Conservation (phyloP, 1,140 invertebrate species). For the Bombus terrestris region DNA sequence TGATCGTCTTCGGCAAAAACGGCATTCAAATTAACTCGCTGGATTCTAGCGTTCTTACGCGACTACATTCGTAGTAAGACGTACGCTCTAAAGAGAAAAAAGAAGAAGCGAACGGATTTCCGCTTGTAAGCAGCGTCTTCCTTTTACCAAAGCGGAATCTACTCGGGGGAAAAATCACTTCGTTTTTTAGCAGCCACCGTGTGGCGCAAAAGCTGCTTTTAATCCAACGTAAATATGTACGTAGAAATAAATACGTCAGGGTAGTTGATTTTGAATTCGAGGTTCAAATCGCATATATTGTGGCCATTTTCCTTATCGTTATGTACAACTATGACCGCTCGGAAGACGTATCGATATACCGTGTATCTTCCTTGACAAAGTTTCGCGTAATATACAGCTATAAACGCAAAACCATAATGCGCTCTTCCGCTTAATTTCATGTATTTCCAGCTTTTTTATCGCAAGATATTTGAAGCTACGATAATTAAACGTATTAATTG, state of each 20-base stretch:
- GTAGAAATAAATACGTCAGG: not conserved
- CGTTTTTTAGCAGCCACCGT: not conserved
- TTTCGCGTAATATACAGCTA: not conserved
- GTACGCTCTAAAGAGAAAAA: not conserved
- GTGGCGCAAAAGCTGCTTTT: not conserved
- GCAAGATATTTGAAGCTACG: not conserved
- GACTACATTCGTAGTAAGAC: not conserved
- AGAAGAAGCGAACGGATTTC: not conserved
- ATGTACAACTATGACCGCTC: not conserved
- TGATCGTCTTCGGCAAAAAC: not conserved
- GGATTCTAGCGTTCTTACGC: conserved; percentile 5
- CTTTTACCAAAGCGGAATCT: not conserved
- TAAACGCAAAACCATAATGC: not conserved
- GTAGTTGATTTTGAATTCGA: not conserved
- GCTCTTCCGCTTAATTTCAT: not conserved
- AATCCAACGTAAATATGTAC: too few relatives aligned
- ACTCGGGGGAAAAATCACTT: not conserved
- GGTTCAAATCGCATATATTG: not conserved
- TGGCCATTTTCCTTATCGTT: not conserved
- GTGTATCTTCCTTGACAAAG: not conserved
- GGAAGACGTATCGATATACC: too few relatives aligned
- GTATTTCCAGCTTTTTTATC: not conserved
- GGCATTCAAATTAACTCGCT: conserved; percentile 36
- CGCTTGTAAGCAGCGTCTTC: conserved; percentile 7
- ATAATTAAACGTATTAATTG: too few relatives aligned